Percentiles rank a stretch among this genome's conserved stretches.
These are phyloP conservation scores for Drosophila melanocephala DNA, from an alignment of 2,888 invertebrate species.

Conservation along the genomic window DNA sequence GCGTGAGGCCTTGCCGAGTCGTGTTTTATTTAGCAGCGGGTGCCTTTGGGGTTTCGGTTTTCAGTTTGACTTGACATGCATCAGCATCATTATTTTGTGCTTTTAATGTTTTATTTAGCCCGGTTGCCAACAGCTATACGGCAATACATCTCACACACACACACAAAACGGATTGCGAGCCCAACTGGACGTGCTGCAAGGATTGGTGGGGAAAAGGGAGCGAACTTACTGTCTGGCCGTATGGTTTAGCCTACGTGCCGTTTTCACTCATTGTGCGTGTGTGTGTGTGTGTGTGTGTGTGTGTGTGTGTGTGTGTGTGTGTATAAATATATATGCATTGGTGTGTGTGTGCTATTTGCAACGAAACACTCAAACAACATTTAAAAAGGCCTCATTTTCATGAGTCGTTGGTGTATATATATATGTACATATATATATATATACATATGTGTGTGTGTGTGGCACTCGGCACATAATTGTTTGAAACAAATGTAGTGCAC, in stretches of 20 bases:
- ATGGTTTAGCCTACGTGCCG: constrained; percentile 55
- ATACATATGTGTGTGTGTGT: constrained; percentile 8
- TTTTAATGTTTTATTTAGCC: constrained; percentile 78
- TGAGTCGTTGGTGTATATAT: constrained; percentile 47
- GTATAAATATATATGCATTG: background rate
- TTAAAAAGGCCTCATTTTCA: constrained; percentile 78
- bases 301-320: background rate
- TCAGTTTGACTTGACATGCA: constrained; percentile 78
- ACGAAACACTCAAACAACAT: constrained; percentile 76
- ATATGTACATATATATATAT: background rate
- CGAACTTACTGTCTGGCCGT: constrained; percentile 53
- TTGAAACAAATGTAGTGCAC: constrained; percentile 76
- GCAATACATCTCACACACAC: constrained; percentile 51
- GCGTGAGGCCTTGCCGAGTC: constrained; percentile 47
- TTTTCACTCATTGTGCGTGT: constrained; percentile 57
- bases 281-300: constrained; percentile 30
- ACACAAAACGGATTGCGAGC: constrained; percentile 8
- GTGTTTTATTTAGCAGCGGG: constrained; percentile 39
- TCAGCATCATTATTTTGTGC: constrained; percentile 79
- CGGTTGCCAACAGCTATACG: constrained; percentile 64
- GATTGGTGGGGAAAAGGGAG: background rate
- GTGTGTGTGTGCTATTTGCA: constrained; percentile 56
- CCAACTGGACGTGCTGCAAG: constrained; percentile 38
- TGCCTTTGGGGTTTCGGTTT: constrained; percentile 73
- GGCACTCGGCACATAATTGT: constrained; percentile 74